Percentiles rank a stretch among this genome's conserved stretches.
Conservation (phyloP, 2,113 vertebrate species). For the Buteo buteo region DNA sequence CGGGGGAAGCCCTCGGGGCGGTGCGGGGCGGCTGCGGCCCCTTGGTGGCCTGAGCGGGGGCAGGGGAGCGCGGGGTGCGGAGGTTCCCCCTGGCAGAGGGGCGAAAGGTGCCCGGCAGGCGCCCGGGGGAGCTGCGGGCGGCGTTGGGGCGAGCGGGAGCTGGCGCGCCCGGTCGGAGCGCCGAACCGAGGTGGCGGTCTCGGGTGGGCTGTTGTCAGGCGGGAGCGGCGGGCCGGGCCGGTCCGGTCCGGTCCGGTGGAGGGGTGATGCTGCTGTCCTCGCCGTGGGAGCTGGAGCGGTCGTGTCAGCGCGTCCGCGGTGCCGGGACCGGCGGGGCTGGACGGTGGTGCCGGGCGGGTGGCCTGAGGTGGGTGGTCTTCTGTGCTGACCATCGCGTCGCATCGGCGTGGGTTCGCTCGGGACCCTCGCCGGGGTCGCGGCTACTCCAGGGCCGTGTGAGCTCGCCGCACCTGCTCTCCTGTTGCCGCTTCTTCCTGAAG, state of each 20-base stretch:
- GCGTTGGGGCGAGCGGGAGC: background rate
- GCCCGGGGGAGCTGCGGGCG: no score
- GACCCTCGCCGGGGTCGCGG: accelerated
- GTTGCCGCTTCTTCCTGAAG: background rate
- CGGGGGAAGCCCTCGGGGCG: no score
- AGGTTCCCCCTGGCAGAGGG: no score
- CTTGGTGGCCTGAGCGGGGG: no score
- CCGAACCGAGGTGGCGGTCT: background rate
- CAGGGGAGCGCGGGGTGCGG: no score
- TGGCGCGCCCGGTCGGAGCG: background rate
- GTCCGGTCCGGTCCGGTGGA: background rate
- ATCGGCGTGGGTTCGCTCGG: background rate
- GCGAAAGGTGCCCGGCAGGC: no score
- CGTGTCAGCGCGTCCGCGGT: background rate
- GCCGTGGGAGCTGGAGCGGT: background rate
- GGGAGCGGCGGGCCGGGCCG: background rate
- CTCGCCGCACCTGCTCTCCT: background rate
- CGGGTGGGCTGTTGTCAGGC: background rate
- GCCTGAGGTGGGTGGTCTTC: background rate
- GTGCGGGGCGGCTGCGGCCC: no score
- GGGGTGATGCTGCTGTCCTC: background rate
- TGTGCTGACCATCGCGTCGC: background rate
- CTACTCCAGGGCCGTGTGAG: accelerated
- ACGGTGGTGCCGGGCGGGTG: background rate
- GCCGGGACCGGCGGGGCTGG: background rate